Conservation (phyloP, 2,797 vertebrate genomes). For the Micropoecilia bifurca region DNA sequence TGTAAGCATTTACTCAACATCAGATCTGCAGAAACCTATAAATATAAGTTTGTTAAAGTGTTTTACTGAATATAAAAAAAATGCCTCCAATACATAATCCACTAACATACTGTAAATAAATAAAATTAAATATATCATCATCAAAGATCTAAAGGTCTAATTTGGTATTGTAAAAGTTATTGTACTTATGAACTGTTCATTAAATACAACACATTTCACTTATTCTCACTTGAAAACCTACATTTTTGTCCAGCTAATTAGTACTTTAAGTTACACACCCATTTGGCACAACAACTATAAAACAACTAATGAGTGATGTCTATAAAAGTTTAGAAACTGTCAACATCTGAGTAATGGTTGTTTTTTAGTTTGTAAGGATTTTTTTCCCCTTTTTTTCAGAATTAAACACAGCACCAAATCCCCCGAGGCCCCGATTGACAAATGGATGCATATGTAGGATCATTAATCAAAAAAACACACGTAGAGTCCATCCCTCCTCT, state of each 20-base stretch:
- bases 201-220: neutral
- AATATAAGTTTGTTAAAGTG: neutral
- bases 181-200: neutral
- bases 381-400: neutral
- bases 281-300: neutral
- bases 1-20: neutral
- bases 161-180: neutral
- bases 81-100: neutral
- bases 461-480: conserved; percentile 39
- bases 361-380: neutral
- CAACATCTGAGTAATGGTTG: neutral
- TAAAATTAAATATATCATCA: neutral
- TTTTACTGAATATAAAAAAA: neutral
- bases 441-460: conserved; percentile 30
- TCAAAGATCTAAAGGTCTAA: neutral
- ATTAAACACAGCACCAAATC: conserved; percentile 9
- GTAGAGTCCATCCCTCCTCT: conserved; percentile 19
- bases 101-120: neutral
- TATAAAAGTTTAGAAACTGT: neutral
- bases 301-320: neutral
- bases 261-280: neutral
- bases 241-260: neutral
- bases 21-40: neutral
- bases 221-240: neutral
- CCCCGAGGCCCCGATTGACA: conserved; percentile 8